Evolutionary conservation across 2,888 invertebrate genomes (phyloP), one percentile per base, ranked within the genome.

Genomic region (Drosophila pegasa): DNA sequence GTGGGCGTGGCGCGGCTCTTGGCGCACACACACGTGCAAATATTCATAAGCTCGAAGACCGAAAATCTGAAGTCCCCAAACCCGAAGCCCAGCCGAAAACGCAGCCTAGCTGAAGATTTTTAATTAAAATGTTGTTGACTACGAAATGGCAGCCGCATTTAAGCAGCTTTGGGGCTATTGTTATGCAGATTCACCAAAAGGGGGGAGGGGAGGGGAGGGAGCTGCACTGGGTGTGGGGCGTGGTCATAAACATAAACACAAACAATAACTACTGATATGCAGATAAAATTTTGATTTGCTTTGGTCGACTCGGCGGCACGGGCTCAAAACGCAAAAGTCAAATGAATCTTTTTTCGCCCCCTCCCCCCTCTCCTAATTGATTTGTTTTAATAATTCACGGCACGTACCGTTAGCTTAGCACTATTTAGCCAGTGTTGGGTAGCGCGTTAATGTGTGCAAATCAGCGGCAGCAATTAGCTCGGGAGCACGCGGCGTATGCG

Each of bases 121-220:
- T 79, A 79, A 77, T 79, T 71, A 75, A 79, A 79, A 71, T 75
- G 57, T 60, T 63, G 59, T 54, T 58, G 47, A 35, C 59, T 29
- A 20, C 33, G 45, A 71, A 74, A 76, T 64, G 70, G 70, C 59
- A 58, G 51, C 59, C 55, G 51, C 76, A 55, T 62, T 76, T 63
- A 71, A 77, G 72, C 73, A 51, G 75, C 77, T 77, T 72, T 68
- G 14, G 18, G 37, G 31, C 79, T 56, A 66, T 76, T 76, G 76
- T 71, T 66, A 66, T 71, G 75, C 66, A 71, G 56, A 76, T 62
- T 50, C 22, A 6, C 2, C 4, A 10, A 22, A 14, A 33, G 8
- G 8, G 1, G 12, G 18, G 7, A 10, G 18, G 7, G n/a, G 5
- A 1, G n/a, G 22, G 10, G 12, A 3, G 27, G 1, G n/a, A n/a